Conservation (phyloP, 1,140 invertebrate species). For the Ylistrum balloti region DNA sequence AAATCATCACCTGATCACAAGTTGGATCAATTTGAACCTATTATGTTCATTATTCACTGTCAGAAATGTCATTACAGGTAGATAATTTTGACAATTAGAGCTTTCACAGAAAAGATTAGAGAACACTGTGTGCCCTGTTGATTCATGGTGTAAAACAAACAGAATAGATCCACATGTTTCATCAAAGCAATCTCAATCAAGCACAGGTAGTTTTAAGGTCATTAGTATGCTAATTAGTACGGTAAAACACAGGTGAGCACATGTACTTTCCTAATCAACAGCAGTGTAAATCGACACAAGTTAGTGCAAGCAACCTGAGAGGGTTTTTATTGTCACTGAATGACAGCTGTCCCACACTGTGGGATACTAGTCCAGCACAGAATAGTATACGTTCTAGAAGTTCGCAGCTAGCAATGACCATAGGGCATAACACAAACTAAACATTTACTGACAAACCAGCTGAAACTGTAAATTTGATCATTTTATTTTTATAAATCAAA, state of each 20-base stretch:
- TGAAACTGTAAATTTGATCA: too few relatives aligned
- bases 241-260: not conserved
- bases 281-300: not conserved
- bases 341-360: not conserved
- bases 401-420: too few relatives aligned
- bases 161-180: too few relatives aligned
- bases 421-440: too few relatives aligned
- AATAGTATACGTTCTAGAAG: too few relatives aligned
- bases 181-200: not conserved
- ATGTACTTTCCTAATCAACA: not conserved
- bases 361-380: not conserved
- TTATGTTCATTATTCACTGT: not conserved
- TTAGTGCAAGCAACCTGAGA: not conserved
- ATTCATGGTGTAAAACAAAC: too few relatives aligned
- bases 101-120: too few relatives aligned
- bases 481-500: too few relatives aligned
- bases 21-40: not conserved
- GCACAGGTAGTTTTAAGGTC: not conserved
- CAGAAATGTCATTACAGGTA: not conserved
- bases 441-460: too few relatives aligned
- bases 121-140: too few relatives aligned
- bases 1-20: too few relatives aligned
- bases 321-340: not conserved
- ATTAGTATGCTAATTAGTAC: slow-evolving; percentile 4
- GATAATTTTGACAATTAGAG: not conserved